Base-by-base conservation (phyloP, 1,140 invertebrate genomes). In the Procambarus clarkii region DNA sequence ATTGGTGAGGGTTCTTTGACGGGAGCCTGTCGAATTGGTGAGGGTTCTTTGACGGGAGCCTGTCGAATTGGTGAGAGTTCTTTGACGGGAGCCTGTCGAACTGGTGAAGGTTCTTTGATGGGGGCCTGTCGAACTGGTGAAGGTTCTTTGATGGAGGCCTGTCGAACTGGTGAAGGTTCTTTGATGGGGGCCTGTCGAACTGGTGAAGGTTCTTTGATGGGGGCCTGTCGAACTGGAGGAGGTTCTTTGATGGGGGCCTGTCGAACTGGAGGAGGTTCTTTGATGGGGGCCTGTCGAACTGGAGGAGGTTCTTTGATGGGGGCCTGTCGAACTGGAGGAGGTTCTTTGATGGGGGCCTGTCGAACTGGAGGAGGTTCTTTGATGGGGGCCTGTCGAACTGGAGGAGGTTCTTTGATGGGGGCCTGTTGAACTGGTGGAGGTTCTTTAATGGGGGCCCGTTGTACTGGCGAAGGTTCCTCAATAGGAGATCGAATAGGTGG, bases 1-100 rank as follows among this genome's bases (percentile, higher is more conserved):
- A 88, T 18, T 18, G 86, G 86, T 15, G 87, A 89, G 58, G 87
- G 87, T 24, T 89, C 78, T 64, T 82, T 76, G 48, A 69, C 44
- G 45, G 34, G 58, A 21, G 69, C n/a, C 46, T 88, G 60, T 46
- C 44, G 18, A 48, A 69, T 3, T n/a, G 78, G 60, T 81, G 86
- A 74, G 24, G 45, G 64, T 24, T 85, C 60, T 46, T 85, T 85
- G 45, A 85, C 21, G 7, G 24, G 50, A 24, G 48, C 3, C 48
- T 82, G 64, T 54, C 60, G n/a, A 76, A 76, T 15, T 45, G 80
- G 64, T 74, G 80, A 83, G 18, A 80, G 44, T 46, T 89, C 69
- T 64, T 83, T 82, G n/a, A 48, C 13, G 4, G 79, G 64, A 45
- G 44, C 54, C 44, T 88, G 78, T 24, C 4, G 15, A 11, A 74